These are phyloP conservation scores for Coracias cyanogaster DNA, from an alignment of 2,797 vertebrate genomes.

Conservation along the genomic window DNA sequence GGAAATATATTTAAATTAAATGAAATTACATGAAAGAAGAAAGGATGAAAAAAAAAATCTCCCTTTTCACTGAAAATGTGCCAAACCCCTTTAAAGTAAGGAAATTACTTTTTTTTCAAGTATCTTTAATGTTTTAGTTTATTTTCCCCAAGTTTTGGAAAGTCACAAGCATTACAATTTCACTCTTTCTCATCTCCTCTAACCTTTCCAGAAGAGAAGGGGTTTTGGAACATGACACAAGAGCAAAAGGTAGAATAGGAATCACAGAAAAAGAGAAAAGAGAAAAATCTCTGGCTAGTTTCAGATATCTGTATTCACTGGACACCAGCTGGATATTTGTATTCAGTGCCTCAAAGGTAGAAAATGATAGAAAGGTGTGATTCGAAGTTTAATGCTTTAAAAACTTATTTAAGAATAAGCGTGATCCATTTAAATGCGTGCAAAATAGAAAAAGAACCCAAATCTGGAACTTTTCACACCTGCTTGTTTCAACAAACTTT, in stretches of 20 bases:
- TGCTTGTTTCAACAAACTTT: background rate
- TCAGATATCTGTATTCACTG: slow-evolving; percentile 22
- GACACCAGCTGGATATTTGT: background rate
- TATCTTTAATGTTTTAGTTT: slow-evolving; percentile 23
- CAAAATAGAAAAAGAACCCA: background rate
- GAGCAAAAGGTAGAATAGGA: background rate
- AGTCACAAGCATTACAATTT: background rate
- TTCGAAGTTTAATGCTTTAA: slow-evolving; percentile 42
- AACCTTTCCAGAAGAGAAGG: background rate
- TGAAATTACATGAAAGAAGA: slow-evolving; percentile 3
- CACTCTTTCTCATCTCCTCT: background rate
- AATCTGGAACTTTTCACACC: background rate
- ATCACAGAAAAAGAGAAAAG: background rate
- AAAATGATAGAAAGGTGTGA: slow-evolving; percentile 36
- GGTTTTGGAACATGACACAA: background rate
- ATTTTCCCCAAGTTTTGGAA: background rate
- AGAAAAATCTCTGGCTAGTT: background rate
- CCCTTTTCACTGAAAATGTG: slow-evolving; percentile 6
- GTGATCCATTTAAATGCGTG: background rate
- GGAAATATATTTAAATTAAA: slow-evolving; percentile 21
- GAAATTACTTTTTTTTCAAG: slow-evolving; percentile 31
- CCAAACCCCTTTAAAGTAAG: slow-evolving; percentile 7
- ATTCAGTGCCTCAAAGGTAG: slow-evolving; percentile 1
- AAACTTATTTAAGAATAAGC: slow-evolving; percentile 41
- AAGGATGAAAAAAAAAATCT: background rate